Evolutionary conservation across 1,140 invertebrate genomes (phyloP), one percentile per base, ranked within the genome.

Genomic region (Drosophila nebulosa): DNA sequence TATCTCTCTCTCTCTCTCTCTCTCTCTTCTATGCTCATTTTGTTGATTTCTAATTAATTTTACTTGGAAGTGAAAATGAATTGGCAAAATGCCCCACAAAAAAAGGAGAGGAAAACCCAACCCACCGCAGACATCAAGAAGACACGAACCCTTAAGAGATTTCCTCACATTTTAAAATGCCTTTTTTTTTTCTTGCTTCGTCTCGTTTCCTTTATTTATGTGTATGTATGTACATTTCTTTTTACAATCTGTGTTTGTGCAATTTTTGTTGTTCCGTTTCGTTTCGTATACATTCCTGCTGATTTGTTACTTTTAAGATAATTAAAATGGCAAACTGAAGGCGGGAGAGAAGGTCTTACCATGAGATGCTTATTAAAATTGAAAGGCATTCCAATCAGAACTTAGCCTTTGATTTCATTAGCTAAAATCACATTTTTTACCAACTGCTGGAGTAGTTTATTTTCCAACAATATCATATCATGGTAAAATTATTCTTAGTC

Each of bases 21-120:
- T 21, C 16, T 51, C 51, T 58, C 57, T 65, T 68, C 62, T 53
- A 50, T 77, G 78, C 69, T 80, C 78, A 81, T 81, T 81, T 81
- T 81, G 78, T 81, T 81, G 78, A 81, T 81, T 81, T 77, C 78
- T 81, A 81, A 81, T 81, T 81, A 81, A 81, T 81, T 81, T 77
- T 77, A 69, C 73, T 74, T 65, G 39, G 78, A 81, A 81, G 69
- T 76, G 78, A 81, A 81, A 81, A 81, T 81, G 78, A 81, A 81
- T 81, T 81, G 78, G 78, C 78, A 81, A 81, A 81, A 77, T 81
- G 78, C 78, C 78, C 73, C 61, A 73, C 55, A 67, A 67, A 30
- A 64, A 36, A 42, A 56, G n/a, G 36, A 22, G 22, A 16, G 14
- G 16, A 53, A 58, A 16, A 18, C 39, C 39, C 39, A 42, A 21